phyloP scores from a whole-genome alignment of 2,797 vertebrate genomes.

The Buphagus erythrorhynchus region DNA sequence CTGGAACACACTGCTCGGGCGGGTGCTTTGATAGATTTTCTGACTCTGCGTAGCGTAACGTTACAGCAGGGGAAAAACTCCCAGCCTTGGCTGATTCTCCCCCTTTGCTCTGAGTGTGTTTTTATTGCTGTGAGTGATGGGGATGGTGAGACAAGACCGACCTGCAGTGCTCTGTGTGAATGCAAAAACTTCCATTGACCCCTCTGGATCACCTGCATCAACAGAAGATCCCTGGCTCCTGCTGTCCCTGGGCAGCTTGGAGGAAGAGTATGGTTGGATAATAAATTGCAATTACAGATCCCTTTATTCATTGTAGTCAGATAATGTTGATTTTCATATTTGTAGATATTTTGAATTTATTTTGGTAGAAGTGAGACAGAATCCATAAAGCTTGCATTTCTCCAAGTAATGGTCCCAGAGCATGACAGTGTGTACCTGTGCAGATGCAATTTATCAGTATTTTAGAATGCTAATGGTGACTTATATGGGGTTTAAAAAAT shows the following conservation, averaged over 20 bases:
- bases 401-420: background rate
- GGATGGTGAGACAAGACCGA: accelerated
- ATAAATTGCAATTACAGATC: background rate
- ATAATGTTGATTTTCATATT: background rate
- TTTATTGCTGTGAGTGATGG: background rate
- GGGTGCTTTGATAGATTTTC: background rate
- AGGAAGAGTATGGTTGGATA: background rate
- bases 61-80: background rate
- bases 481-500: background rate
- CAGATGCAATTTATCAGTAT: background rate
- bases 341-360: background rate
- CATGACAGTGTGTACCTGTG: accelerated
- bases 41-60: accelerated
- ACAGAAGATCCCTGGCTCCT: accelerated
- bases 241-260: background rate
- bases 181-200: background rate
- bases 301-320: background rate
- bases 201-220: background rate
- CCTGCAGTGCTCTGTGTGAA: background rate
- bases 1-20: background rate
- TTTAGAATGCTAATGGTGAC: background rate
- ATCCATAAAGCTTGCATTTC: background rate
- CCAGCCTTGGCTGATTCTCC: background rate
- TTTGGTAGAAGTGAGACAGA: background rate
- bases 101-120: accelerated